phyloP scores from a whole-genome alignment of 2,113 vertebrate species.

The Lanius ludovicianus region DNA sequence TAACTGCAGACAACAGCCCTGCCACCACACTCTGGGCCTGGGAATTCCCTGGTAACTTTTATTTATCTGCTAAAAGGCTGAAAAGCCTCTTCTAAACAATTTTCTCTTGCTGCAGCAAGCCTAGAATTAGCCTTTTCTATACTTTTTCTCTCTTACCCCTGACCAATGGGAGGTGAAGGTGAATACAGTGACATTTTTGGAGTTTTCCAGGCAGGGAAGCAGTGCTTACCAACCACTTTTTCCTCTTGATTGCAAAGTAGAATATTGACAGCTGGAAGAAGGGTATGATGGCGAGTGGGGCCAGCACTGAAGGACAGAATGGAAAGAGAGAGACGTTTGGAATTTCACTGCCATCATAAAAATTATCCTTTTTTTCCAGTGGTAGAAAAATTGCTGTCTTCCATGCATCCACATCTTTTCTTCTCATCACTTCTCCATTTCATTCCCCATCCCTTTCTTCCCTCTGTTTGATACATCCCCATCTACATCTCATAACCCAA shows the following conservation, averaged over 20 bases:
- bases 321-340: background rate
- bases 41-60: background rate
- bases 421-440: background rate
- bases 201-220: background rate
- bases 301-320: slow-evolving; percentile 21
- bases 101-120: background rate
- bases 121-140: background rate
- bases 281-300: background rate
- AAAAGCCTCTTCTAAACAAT: background rate
- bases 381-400: background rate
- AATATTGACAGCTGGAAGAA: slow-evolving; percentile 48
- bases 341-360: background rate
- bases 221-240: slow-evolving; percentile 61
- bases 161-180: background rate
- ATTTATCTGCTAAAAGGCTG: background rate
- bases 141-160: background rate
- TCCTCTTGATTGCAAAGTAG: slow-evolving; percentile 30
- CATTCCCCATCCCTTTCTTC: background rate
- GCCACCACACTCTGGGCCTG: no score
- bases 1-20: background rate
- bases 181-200: background rate
- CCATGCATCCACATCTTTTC: background rate
- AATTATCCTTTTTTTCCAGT: background rate
- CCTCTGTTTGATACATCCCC: background rate
- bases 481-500: background rate